phyloP scores from a whole-genome alignment of 2,113 vertebrate species.

The Mastomys natalensis region DNA sequence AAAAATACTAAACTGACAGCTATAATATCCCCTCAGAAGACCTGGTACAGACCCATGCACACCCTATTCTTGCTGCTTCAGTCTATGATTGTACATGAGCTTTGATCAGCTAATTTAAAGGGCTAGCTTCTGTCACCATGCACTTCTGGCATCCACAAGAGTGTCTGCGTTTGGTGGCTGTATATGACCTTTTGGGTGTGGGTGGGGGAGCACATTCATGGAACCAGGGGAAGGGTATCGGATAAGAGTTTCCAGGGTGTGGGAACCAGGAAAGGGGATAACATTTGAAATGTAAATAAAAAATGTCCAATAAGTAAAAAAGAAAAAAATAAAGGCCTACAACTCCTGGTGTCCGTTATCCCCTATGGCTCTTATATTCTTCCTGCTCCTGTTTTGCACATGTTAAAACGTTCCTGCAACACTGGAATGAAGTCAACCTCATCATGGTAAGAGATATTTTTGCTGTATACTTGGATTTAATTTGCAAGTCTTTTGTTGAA shows the following conservation, averaged over 20 bases:
- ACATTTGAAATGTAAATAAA: too few species aligned
- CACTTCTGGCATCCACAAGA: too few species aligned
- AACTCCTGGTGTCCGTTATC: rapidly evolving
- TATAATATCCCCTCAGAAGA: too few species aligned
- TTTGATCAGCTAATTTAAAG: not conserved
- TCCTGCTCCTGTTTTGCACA: not conserved
- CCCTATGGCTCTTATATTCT: not conserved
- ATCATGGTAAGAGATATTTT: not conserved
- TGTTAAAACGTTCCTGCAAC: not conserved
- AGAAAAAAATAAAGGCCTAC: not conserved
- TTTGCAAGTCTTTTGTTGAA: not conserved
- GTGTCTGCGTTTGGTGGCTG: too few species aligned
- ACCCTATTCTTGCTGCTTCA: not conserved
- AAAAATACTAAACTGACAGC: not conserved
- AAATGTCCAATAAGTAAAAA: too few species aligned
- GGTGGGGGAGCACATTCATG: too few species aligned
- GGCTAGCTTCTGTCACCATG: not conserved
- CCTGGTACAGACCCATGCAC: not conserved
- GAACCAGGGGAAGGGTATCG: too few species aligned
- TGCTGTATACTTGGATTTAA: not conserved
- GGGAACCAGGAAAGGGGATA: too few species aligned
- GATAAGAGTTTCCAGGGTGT: too few species aligned
- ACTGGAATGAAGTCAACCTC: too few species aligned
- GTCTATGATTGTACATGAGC: not conserved
- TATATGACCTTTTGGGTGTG: too few species aligned